Conservation (phyloP, 2,797 vertebrate species). For the Hipposideros larvatus region DNA sequence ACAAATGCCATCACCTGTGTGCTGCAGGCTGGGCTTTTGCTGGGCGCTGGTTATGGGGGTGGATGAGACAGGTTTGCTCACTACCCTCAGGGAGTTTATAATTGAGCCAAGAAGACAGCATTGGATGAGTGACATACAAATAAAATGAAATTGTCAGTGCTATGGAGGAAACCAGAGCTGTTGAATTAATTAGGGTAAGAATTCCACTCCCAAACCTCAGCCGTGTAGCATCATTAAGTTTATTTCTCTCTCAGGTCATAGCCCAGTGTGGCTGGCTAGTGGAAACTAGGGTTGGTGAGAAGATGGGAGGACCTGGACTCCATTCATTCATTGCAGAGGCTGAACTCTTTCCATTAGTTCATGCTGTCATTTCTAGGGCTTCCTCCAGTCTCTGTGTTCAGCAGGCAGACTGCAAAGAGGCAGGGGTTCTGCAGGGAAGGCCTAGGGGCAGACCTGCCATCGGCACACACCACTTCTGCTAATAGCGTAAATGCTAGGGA, state of each 20-base stretch:
- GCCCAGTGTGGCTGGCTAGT: neutral
- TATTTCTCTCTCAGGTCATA: neutral
- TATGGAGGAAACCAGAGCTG: neutral
- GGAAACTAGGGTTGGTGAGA: neutral
- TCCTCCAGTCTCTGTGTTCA: neutral
- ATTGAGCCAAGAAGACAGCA: neutral
- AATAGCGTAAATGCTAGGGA: neutral
- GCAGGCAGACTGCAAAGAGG: neutral
- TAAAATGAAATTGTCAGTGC: neutral
- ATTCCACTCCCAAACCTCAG: neutral
- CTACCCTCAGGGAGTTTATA: neutral
- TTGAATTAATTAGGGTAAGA: neutral
- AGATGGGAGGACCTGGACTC: neutral
- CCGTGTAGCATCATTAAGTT: neutral
- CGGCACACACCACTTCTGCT: neutral
- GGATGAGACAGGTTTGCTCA: neutral
- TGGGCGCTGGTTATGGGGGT: neutral
- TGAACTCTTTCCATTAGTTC: neutral
- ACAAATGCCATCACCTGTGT: neutral
- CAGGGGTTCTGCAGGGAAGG: neutral
- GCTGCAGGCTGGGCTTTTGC: neutral
- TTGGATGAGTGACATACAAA: neutral
- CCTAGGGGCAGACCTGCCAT: rapidly evolving
- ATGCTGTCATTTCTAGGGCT: neutral
- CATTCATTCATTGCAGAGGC: neutral